These are phyloP conservation scores for Neodiprion virginianus DNA, from an alignment of 1,140 invertebrate species.

Conservation along the genomic window DNA sequence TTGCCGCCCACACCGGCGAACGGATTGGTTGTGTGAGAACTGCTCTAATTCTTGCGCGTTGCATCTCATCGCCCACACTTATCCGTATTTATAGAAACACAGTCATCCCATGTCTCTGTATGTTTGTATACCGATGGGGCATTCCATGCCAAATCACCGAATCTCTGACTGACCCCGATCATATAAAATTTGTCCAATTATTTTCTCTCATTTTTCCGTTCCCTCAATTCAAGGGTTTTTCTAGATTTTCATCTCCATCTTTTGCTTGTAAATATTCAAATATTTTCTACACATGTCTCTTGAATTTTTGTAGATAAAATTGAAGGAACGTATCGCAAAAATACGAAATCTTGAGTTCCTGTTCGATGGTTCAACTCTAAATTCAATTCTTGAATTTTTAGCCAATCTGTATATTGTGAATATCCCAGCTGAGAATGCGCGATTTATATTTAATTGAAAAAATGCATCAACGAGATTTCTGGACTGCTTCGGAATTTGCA, in stretches of 20 bases:
- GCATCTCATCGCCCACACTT: slow-evolving; percentile 9
- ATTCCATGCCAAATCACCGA: too few species aligned
- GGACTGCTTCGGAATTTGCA: too few species aligned
- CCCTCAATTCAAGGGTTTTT: neutral
- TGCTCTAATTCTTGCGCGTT: slow-evolving; percentile 9
- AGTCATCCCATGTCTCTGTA: slow-evolving; percentile 3
- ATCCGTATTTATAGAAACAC: slow-evolving; percentile 11
- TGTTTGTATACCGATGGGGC: neutral
- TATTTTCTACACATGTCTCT: neutral
- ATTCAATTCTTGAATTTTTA: too few species aligned
- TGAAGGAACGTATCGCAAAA: too few species aligned
- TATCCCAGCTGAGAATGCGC: too few species aligned
- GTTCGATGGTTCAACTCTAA: too few species aligned
- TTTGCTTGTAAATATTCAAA: neutral
- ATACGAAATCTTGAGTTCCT: too few species aligned
- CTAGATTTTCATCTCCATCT: neutral
- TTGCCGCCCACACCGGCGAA: neutral
- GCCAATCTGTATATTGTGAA: too few species aligned
- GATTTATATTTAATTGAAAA: too few species aligned
- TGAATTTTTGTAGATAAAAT: neutral
- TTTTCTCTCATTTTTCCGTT: neutral
- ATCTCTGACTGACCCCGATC: neutral
- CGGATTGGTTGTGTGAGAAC: neutral
- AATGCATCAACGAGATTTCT: too few species aligned
- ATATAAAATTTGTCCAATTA: neutral